Conservation (phyloP, 1,140 invertebrate genomes). For the Aphis gossypii region DNA sequence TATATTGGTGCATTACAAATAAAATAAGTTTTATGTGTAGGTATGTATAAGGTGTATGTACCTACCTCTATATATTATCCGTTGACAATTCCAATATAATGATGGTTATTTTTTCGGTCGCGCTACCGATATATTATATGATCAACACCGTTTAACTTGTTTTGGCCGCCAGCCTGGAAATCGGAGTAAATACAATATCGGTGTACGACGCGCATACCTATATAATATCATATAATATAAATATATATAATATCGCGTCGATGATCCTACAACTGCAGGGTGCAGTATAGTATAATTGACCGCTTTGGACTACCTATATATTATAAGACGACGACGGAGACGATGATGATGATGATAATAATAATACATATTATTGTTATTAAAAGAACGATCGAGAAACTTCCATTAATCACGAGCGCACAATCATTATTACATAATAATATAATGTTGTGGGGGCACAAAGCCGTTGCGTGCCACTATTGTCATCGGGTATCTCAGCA, state of each 20-base stretch:
- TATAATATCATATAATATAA: neutral
- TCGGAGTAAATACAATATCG: neutral
- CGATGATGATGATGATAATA: neutral
- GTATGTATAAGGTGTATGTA: neutral
- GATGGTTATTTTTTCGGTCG: constrained; percentile 33
- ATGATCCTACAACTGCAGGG: neutral
- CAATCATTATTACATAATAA: neutral
- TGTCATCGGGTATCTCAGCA: constrained; percentile 51
- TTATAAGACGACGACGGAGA: neutral
- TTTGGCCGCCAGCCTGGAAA: neutral
- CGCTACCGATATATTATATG: constrained; percentile 1
- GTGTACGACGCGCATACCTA: neutral
- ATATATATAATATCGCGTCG: neutral
- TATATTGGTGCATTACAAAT: neutral
- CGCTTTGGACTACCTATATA: neutral
- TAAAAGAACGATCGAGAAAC: neutral
- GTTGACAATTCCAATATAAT: neutral
- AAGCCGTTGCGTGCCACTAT: neutral
- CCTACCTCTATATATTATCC: neutral
- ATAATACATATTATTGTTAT: neutral
- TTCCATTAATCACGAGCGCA: constrained; percentile 45
- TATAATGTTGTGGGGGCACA: neutral
- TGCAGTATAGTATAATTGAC: constrained; percentile 9
- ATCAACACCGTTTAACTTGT: constrained; percentile 44
- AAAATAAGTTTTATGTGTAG: too few species aligned